Evolutionary conservation across 2,113 vertebrate genomes (phyloP).

Genomic region (Nesoenas mayeri): DNA sequence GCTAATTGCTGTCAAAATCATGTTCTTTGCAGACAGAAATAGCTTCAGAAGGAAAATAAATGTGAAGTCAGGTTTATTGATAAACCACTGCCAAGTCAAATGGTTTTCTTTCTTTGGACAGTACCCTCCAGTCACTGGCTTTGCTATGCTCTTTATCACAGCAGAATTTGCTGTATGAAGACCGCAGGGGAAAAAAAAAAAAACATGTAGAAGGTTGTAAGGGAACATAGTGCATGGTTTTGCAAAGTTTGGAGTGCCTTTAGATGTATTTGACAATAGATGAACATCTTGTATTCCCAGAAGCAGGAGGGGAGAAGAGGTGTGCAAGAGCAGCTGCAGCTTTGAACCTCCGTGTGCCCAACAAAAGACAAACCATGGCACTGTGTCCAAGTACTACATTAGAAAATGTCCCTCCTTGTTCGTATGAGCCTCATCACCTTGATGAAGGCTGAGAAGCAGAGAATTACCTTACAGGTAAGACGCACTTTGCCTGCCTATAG

Average conservation of each 20-base stretch:
- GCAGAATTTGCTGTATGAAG: not conserved
- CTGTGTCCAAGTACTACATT: not conserved
- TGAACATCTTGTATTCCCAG: not conserved
- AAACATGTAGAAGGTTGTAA: not conserved
- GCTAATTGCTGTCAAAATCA: constrained; percentile 46
- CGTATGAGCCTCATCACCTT: not conserved
- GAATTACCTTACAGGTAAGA: not conserved
- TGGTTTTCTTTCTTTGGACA: not conserved
- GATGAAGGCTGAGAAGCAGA: not conserved
- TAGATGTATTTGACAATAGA: not conserved
- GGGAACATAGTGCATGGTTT: not conserved
- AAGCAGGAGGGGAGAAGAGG: not conserved
- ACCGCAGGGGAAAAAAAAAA: not conserved
- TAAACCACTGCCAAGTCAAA: not conserved
- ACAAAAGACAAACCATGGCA: not conserved
- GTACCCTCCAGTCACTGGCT: not conserved
- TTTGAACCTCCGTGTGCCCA: not conserved
- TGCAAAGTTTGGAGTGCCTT: not conserved
- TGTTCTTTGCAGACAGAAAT: not conserved
- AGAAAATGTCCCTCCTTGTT: not conserved
- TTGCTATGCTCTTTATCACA: not conserved
- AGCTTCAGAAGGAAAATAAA: not conserved
- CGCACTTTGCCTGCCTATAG: not conserved
- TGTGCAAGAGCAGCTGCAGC: not conserved
- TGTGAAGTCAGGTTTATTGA: not conserved